Percentiles rank a stretch among this genome's conserved stretches.
Conservation (phyloP, 2,797 vertebrate species). For the Kryptopterus vitreolus region DNA sequence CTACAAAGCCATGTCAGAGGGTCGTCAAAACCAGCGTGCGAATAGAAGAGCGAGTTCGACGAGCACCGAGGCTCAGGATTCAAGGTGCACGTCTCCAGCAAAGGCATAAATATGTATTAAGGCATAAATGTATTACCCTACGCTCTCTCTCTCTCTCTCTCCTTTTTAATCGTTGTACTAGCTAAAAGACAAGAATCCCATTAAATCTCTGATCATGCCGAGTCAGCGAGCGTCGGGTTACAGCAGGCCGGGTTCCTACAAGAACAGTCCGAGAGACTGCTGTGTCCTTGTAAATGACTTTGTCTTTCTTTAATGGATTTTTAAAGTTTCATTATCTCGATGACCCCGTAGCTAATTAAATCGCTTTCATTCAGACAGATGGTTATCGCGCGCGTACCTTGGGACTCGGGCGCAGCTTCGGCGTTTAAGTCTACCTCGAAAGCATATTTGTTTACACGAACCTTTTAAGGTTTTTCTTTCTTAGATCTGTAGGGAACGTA, state of each 20-base stretch:
- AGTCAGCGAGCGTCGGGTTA: conserved; percentile 18
- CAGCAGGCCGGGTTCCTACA: conserved; percentile 14
- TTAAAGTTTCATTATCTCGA: conserved; percentile 32
- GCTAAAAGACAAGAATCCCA: conserved; percentile 37
- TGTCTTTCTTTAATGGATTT: conserved; percentile 48
- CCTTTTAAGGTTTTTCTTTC: too few relatives aligned
- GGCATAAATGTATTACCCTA: conserved; percentile 31
- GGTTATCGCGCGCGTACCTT: too few relatives aligned
- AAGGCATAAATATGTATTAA: conserved; percentile 43
- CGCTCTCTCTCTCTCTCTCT: neutral
- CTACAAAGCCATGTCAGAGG: neutral
- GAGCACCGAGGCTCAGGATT: neutral
- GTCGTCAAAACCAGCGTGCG: neutral
- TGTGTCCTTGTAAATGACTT: conserved; percentile 50
- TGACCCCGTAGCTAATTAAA: conserved; percentile 36
- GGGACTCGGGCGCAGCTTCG: too few relatives aligned
- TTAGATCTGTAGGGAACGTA: too few relatives aligned
- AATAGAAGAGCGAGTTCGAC: neutral
- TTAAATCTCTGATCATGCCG: conserved; percentile 44
- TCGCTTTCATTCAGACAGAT: conserved; percentile 2
- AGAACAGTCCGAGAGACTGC: conserved; percentile 17
- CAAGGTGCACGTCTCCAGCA: conserved; percentile 26
- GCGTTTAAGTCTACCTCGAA: too few relatives aligned
- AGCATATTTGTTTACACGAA: too few relatives aligned
- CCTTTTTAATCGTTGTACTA: conserved; percentile 31